phyloP scores from a whole-genome alignment of 2,113 vertebrate genomes.

The Nannobrachium achirus region DNA sequence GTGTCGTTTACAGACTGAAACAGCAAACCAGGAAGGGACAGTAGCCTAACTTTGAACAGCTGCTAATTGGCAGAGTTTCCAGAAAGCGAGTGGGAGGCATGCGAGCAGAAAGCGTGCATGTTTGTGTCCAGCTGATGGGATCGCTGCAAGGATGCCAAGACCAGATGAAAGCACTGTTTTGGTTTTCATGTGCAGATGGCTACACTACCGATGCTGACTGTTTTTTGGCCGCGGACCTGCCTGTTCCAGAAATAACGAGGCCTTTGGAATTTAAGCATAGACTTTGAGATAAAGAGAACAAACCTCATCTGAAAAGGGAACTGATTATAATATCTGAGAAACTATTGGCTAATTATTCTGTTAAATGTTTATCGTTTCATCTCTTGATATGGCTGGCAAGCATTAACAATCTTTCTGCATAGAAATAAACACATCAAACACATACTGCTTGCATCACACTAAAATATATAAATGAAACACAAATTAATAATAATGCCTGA shows the following conservation, averaged over 20 bases:
- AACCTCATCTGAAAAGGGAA: slow-evolving; percentile 24
- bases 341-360: slow-evolving; percentile 41
- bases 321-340: slow-evolving; percentile 34
- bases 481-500: background rate
- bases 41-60: background rate
- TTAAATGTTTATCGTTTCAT: slow-evolving; percentile 23
- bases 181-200: slow-evolving; percentile 62
- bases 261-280: slow-evolving; percentile 41
- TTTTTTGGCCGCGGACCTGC: slow-evolving; percentile 11
- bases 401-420: slow-evolving; percentile 37
- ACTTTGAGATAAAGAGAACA: slow-evolving; percentile 5
- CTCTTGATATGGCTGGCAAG: slow-evolving; percentile 23
- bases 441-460: slow-evolving; percentile 1
- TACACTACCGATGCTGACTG: slow-evolving; percentile 25
- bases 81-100: slow-evolving; percentile 2
- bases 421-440: slow-evolving; percentile 45
- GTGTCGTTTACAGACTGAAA: too few species aligned
- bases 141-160: slow-evolving; percentile 45
- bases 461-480: background rate
- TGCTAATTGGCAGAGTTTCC: background rate
- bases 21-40: background rate
- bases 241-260: slow-evolving; percentile 45
- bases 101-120: background rate
- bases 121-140: slow-evolving; percentile 19
- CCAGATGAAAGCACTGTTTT: slow-evolving; percentile 53